Evolutionary conservation across 2,113 vertebrate genomes (phyloP).

Genomic region (Atlantisia rogersi): DNA sequence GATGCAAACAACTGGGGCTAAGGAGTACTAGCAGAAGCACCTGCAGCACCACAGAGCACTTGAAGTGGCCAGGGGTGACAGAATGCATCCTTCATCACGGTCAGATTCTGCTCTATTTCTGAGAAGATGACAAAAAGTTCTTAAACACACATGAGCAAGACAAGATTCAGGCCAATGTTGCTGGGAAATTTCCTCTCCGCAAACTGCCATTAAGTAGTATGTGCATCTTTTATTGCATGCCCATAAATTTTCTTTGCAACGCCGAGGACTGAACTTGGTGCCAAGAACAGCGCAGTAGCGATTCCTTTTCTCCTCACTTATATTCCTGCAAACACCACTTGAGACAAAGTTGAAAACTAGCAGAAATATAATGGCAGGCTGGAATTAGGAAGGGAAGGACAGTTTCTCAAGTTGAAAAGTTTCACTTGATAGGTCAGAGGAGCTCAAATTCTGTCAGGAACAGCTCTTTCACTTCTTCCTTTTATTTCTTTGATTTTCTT

Average conservation of each 20-base stretch:
- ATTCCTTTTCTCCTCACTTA: background rate
- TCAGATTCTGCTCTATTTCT: background rate
- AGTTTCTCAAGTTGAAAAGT: background rate
- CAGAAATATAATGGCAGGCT: background rate
- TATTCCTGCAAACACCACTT: background rate
- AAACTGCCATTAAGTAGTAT: background rate
- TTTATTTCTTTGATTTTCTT: background rate
- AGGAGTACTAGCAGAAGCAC: background rate
- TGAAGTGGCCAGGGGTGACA: no score
- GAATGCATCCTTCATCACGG: background rate
- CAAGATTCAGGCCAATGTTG: background rate
- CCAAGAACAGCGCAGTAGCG: background rate
- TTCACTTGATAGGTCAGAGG: background rate
- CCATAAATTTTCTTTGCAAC: background rate
- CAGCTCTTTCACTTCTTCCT: background rate
- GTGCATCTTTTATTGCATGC: background rate
- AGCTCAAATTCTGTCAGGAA: background rate
- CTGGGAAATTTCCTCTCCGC: background rate
- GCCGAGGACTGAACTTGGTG: background rate
- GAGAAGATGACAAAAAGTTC: background rate
- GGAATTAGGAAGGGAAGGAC: background rate
- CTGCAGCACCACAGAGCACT: background rate
- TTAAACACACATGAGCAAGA: background rate
- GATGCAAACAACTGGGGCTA: fast-evolving
- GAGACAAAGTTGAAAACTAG: background rate